Conservation (phyloP, 2,888 invertebrate genomes). For the Minunthozetes semirufus region DNA sequence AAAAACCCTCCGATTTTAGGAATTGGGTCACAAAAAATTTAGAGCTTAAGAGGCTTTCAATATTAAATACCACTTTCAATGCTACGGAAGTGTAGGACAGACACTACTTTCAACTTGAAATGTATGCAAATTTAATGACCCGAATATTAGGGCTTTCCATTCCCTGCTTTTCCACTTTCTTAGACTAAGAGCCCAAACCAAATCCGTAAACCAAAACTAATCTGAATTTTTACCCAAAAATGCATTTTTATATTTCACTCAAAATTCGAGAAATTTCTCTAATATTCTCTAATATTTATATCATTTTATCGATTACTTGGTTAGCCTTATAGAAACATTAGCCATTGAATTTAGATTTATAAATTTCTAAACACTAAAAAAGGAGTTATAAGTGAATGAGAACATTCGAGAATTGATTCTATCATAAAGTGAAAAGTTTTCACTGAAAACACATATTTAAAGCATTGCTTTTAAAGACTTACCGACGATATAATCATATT, state of each 20-base stretch:
- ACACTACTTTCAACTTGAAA: background rate
- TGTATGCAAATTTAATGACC: conserved; percentile 10
- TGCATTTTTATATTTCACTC: too few relatives aligned
- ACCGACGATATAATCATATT: conserved; percentile 44
- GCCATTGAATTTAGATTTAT: too few relatives aligned
- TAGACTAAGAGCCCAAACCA: background rate
- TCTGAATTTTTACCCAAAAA: too few relatives aligned
- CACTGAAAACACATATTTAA: too few relatives aligned
- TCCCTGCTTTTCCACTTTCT: background rate
- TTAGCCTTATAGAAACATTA: too few relatives aligned
- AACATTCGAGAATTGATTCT: too few relatives aligned
- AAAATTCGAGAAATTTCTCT: too few relatives aligned
- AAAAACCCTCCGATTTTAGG: background rate
- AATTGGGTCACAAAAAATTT: background rate
- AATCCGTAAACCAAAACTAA: background rate
- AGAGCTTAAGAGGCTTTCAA: background rate
- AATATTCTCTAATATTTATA: too few relatives aligned
- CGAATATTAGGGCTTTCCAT: background rate
- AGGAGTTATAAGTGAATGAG: too few relatives aligned
- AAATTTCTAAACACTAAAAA: too few relatives aligned
- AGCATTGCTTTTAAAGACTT: conserved; percentile 33
- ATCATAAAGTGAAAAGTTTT: too few relatives aligned
- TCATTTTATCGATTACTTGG: too few relatives aligned
- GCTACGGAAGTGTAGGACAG: background rate
- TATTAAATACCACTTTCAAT: conserved; percentile 7